Percentiles rank a stretch among this genome's conserved stretches.
Evolutionary conservation across 2,113 vertebrate species (phyloP).

Genomic region (Onychostruthus taczanowskii): DNA sequence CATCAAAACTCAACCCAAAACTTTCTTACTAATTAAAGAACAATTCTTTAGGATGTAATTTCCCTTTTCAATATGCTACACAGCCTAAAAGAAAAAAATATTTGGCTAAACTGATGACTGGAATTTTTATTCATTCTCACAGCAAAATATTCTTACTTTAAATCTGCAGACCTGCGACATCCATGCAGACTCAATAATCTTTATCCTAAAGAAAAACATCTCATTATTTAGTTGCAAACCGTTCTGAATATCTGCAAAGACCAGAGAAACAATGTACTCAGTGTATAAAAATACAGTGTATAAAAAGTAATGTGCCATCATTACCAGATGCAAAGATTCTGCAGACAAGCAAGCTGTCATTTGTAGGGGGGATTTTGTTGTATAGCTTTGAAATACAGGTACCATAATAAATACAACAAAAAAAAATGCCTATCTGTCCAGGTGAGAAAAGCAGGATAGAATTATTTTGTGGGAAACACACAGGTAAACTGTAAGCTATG

Average conservation of each 20-base stretch:
- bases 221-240: not conserved
- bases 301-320: not conserved
- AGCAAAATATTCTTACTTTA: not conserved
- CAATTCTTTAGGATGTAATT: not conserved
- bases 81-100: not conserved
- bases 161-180: not conserved
- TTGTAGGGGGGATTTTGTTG: fast-evolving
- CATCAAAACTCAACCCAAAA: not conserved
- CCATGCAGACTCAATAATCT: not conserved
- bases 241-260: not conserved
- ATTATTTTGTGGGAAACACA: not conserved
- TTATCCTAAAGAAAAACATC: not conserved
- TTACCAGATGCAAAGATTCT: not conserved
- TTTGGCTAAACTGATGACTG: not conserved
- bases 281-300: not conserved
- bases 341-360: not conserved
- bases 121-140: not conserved
- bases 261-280: not conserved
- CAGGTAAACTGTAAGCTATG: not conserved
- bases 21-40: not conserved
- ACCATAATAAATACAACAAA: not conserved
- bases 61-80: not conserved
- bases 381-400: not conserved
- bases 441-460: not conserved
- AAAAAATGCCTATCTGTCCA: not conserved